Evolutionary conservation across 2,888 invertebrate species (phyloP), one percentile per base, ranked within the genome.

Genomic region (Aphrophora alni): DNA sequence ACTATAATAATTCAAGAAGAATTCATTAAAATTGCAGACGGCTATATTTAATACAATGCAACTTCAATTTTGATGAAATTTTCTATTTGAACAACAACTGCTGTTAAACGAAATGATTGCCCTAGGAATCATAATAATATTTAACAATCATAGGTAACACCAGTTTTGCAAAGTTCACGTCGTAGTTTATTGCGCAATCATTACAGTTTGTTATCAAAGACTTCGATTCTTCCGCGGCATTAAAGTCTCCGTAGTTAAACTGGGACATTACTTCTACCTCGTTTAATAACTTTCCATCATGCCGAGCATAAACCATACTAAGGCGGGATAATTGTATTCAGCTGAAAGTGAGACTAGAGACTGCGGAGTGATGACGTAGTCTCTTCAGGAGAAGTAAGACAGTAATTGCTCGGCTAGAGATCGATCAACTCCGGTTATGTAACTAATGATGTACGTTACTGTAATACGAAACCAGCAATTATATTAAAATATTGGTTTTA

Each of bases 271-370:
- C 59, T 21, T 21, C 59, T 4, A 10, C 21, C 1, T 21, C n/a
- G 59, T 59, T 59, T 59, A 59, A 21, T 59, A 59, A 59, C 59
- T 59, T 59, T 59, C 59, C 59, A 59, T 59, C 59, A 21, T 59
- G 59, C 21, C n/a, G 59, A 14, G 59, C 21, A 59, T 59, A 59
- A 59, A 59, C 59, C 59, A 59, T 59, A 59, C 59, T 14, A 14
- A 59, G 59, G 59, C 59, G 59, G 59, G 21, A 21, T 59, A 59
- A 59, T 59, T 59, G 59, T 59, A 59, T 59, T 59, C 59, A 5
- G 59, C 59, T 59, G 59, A 59, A 59, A 59, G 59, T 59, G 59
- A 59, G 59, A 21, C 59, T 59, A 21, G 12, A 59, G 59, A 59
- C 21, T n/a, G 21, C 59, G 59, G 2, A 59, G 59, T 21, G 21